These are phyloP conservation scores for Eristalis tenax DNA, from an alignment of 2,888 invertebrate species.

Conservation along the genomic window DNA sequence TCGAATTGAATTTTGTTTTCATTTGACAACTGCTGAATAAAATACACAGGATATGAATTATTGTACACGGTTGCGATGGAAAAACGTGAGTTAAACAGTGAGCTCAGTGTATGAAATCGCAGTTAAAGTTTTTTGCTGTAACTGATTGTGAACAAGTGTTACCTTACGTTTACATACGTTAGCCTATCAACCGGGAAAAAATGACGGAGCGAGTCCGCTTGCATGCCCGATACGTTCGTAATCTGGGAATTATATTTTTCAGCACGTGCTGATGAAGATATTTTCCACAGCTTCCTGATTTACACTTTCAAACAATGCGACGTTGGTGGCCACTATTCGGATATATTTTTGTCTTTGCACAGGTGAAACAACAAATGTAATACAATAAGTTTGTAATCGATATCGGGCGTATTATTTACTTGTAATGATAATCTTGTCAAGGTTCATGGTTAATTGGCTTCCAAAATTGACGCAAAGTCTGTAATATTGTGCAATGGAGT, in stretches of 20 bases:
- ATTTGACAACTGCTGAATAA: not conserved
- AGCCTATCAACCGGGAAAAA: not conserved
- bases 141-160: not conserved
- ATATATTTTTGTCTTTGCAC: not conserved
- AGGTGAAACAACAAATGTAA: not conserved
- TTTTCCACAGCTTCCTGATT: not conserved
- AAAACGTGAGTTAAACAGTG: not conserved
- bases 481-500: too few relatives aligned
- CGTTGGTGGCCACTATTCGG: not conserved
- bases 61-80: not conserved
- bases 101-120: not conserved
- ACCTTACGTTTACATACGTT: not conserved
- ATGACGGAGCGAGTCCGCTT: not conserved
- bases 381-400: too few relatives aligned
- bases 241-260: not conserved
- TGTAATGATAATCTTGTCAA: not conserved
- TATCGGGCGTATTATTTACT: too few relatives aligned
- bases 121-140: not conserved
- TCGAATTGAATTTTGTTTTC: not conserved
- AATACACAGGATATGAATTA: not conserved
- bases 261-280: not conserved
- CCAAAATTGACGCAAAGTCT: too few relatives aligned
- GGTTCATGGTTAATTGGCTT: too few relatives aligned
- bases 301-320: not conserved
- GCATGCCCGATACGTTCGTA: not conserved